A percentile compares a stretch with the other conserved stretches of the same genome.
phyloP scores from a whole-genome alignment of 2,113 vertebrate species.

The Ailuropoda melanoleuca region DNA sequence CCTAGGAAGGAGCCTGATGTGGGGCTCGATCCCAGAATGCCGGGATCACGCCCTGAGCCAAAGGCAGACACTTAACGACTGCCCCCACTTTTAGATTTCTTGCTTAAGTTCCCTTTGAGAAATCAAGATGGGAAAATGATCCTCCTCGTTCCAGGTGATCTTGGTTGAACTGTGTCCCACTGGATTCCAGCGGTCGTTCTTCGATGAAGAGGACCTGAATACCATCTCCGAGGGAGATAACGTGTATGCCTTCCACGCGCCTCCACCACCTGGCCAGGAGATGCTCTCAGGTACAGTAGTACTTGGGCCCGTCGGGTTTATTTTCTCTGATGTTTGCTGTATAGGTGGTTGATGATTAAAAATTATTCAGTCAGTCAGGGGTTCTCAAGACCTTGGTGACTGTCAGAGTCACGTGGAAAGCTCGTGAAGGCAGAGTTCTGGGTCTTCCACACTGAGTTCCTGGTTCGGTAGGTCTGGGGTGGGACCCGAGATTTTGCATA shows the following conservation, averaged over 20 bases:
- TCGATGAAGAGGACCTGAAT: constrained; percentile 91
- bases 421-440: not conserved
- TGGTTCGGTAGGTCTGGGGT: not conserved
- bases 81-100: not conserved
- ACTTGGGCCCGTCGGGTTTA: not conserved
- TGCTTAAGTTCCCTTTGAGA: constrained; percentile 22
- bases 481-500: not conserved
- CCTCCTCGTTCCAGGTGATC: constrained; percentile 87
- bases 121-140: constrained; percentile 12
- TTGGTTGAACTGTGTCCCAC: constrained; percentile 90
- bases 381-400: not conserved
- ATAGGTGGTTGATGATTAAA: not conserved
- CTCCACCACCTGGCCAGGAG: constrained; percentile 76
- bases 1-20: too few species aligned
- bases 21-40: too few species aligned
- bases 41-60: too few species aligned
- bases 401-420: not conserved
- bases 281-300: constrained; percentile 85
- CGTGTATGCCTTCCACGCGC: constrained; percentile 93
- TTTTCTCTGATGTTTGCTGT: not conserved
- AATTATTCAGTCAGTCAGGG: not conserved
- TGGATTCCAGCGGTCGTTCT: constrained; percentile 93
- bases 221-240: constrained; percentile 87
- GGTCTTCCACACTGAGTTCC: not conserved
- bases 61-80: too few species aligned